phyloP scores from a whole-genome alignment of 2,888 invertebrate genomes.

The Polydrusus pterygomalis region DNA sequence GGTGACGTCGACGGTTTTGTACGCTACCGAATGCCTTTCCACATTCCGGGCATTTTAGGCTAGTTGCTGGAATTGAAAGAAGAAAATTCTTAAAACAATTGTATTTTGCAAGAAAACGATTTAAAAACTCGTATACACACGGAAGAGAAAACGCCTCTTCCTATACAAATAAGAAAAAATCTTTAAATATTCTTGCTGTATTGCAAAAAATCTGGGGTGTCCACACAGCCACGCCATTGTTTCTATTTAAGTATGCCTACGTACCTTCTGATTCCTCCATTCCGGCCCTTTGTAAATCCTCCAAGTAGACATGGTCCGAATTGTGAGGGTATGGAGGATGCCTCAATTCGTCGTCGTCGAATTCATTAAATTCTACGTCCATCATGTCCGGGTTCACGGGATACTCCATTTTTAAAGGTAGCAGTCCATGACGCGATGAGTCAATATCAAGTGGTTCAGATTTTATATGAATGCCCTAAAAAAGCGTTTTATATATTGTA shows the following conservation, averaged over 20 bases:
- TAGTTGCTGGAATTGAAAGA: constrained; percentile 12
- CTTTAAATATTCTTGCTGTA: no score
- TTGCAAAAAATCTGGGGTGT: no score
- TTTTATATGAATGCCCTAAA: constrained; percentile 66
- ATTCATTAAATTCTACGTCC: constrained; percentile 61
- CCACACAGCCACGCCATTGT: no score
- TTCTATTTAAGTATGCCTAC: neutral
- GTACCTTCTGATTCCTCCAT: constrained; percentile 21
- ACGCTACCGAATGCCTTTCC: constrained; percentile 64
- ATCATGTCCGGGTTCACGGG: constrained; percentile 58
- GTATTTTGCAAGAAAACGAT: no score
- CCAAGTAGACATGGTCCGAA: constrained; percentile 13
- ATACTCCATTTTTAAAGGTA: constrained; percentile 48
- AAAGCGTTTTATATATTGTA: no score
- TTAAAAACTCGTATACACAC: no score
- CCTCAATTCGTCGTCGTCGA: constrained; percentile 35
- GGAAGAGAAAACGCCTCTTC: no score
- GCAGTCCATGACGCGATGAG: neutral
- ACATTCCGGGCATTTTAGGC: constrained; percentile 62
- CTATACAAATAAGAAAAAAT: no score
- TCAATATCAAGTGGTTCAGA: constrained; percentile 63
- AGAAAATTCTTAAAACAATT: neutral
- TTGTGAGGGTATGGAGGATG: neutral
- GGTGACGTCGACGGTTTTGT: constrained; percentile 66
- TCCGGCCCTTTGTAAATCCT: constrained; percentile 24